phyloP scores from a whole-genome alignment of 1,140 invertebrate genomes.

The Trichoplusia ni region DNA sequence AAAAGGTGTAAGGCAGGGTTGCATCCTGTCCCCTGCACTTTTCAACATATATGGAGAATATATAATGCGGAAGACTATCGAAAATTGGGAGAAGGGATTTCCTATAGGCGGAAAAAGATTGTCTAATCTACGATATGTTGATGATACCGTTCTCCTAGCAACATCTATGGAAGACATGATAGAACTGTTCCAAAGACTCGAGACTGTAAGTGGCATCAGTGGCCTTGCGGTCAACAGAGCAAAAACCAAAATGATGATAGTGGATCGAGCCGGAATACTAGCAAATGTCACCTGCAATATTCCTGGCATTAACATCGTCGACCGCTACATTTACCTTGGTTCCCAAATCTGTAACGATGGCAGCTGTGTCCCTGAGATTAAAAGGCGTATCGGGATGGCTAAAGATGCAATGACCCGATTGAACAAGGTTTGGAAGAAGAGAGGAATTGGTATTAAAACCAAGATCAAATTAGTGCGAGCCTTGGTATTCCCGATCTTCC shows the following conservation, averaged over 20 bases:
- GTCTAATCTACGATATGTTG: slow-evolving; percentile 26
- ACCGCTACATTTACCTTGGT: slow-evolving; percentile 15
- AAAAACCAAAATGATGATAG: slow-evolving; percentile 32
- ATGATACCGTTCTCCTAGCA: slow-evolving; percentile 2
- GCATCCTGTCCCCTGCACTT: slow-evolving; percentile 21
- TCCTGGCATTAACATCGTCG: background rate
- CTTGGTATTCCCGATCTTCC: slow-evolving; percentile 1
- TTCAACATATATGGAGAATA: slow-evolving; percentile 40
- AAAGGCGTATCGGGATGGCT: background rate
- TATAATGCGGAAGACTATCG: slow-evolving; percentile 16
- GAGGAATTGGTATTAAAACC: background rate
- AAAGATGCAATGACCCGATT: background rate
- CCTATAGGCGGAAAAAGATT: slow-evolving; percentile 12
- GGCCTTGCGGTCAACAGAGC: slow-evolving; percentile 21
- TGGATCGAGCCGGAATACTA: background rate
- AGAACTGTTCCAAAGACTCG: background rate
- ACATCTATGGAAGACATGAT: background rate
- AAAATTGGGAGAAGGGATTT: slow-evolving; percentile 27
- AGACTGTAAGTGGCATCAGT: background rate
- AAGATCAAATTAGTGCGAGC: background rate
- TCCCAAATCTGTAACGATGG: slow-evolving; percentile 1
- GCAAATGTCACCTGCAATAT: background rate
- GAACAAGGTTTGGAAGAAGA: background rate
- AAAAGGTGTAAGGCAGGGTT: slow-evolving; percentile 38
- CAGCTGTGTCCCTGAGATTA: background rate